Percentiles rank a stretch among this genome's conserved stretches.
phyloP scores from a whole-genome alignment of 2,113 vertebrate species.

The Apteryx mantelli region DNA sequence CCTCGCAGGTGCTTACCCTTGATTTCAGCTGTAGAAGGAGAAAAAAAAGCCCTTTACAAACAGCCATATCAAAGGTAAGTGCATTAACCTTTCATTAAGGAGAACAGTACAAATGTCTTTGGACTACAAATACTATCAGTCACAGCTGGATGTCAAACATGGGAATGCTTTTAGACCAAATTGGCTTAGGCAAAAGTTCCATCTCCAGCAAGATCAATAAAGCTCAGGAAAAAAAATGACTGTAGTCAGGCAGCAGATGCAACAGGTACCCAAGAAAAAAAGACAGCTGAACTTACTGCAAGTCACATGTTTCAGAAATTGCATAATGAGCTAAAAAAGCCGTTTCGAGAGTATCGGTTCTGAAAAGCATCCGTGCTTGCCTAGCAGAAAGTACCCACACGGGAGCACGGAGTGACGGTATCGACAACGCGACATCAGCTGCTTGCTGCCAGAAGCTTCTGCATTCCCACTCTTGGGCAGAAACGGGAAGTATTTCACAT shows the following conservation, averaged over 20 bases:
- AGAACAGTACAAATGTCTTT: background rate
- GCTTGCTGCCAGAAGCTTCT: no score
- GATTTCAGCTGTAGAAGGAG: background rate
- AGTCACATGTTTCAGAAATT: fast-evolving
- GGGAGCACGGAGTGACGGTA: background rate
- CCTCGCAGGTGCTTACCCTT: fast-evolving
- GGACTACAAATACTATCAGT: background rate
- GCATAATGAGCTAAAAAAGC: background rate
- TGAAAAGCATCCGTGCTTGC: background rate
- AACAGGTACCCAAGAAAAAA: background rate
- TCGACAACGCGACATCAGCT: no score
- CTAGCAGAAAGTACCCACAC: fast-evolving
- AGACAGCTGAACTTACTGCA: background rate
- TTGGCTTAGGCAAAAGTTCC: background rate
- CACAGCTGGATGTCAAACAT: background rate
- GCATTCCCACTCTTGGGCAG: no score
- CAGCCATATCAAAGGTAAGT: background rate
- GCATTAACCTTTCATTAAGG: background rate
- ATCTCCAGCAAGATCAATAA: fast-evolving
- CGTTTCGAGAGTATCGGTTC: background rate
- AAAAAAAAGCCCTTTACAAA: slow-evolving; percentile 11
- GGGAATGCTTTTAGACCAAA: background rate
- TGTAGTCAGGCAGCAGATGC: background rate
- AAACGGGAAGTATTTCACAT: no score
- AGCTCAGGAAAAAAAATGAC: background rate